Conservation (phyloP, 2,797 vertebrate genomes). For the Poeciliopsis infans region DNA sequence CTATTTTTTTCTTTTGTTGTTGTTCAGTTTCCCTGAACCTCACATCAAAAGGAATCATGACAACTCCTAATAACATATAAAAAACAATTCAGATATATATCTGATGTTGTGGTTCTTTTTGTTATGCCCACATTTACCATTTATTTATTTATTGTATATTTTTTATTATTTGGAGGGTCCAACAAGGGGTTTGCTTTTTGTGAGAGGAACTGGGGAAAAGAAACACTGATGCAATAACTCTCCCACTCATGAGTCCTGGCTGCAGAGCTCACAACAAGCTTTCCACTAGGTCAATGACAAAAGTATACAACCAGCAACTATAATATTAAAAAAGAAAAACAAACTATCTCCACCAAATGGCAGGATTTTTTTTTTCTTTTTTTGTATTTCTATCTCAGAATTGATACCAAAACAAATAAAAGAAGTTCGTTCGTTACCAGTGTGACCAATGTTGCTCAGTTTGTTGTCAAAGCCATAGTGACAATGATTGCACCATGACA, state of each 20-base stretch:
- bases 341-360: background rate
- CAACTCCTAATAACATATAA: background rate
- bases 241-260: background rate
- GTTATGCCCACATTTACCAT: background rate
- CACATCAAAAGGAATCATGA: background rate
- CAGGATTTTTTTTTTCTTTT: background rate
- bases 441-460: background rate
- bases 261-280: background rate
- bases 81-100: background rate
- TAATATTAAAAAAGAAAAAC: background rate
- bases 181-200: background rate
- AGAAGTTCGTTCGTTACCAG: background rate
- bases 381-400: background rate
- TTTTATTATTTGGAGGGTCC: background rate
- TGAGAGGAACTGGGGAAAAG: background rate
- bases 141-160: background rate
- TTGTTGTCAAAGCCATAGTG: background rate
- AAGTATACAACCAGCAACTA: background rate
- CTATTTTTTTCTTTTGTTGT: background rate
- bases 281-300: slow-evolving; percentile 1
- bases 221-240: background rate
- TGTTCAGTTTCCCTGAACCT: background rate
- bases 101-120: background rate
- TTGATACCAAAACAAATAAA: background rate
- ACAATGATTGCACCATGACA: background rate